Evolutionary conservation across 2,888 invertebrate genomes (phyloP).

Genomic region (Agrotis puta): DNA sequence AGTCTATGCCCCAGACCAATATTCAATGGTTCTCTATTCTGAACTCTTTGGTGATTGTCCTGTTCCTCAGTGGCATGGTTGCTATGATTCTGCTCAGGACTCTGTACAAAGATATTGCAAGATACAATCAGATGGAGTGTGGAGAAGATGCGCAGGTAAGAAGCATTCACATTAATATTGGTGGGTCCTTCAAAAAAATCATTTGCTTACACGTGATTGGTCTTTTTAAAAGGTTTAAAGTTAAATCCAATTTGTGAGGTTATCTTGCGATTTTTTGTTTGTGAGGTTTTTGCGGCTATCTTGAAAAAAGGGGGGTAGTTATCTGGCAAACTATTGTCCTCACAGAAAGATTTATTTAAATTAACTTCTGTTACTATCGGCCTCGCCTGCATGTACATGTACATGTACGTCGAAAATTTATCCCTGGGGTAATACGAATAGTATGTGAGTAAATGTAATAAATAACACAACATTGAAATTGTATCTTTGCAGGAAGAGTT

Average conservation of each 20-base stretch:
- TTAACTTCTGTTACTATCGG: too few relatives aligned
- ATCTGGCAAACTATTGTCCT: too few relatives aligned
- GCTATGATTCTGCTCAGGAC: conserved; percentile 99
- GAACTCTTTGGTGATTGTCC: conserved; percentile 98
- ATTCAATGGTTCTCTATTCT: conserved; percentile 99
- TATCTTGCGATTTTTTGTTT: too few relatives aligned
- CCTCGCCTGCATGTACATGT: too few relatives aligned
- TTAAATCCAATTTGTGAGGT: too few relatives aligned
- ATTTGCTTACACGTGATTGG: not conserved
- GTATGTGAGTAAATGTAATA: not conserved
- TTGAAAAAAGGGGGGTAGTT: too few relatives aligned
- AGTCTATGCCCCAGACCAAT: conserved; percentile 99
- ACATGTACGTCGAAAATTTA: too few relatives aligned
- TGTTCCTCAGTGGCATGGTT: conserved; percentile 99
- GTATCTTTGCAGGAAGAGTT: conserved; percentile 95
- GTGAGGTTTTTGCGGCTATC: too few relatives aligned
- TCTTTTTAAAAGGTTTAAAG: too few relatives aligned
- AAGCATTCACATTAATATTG: not conserved
- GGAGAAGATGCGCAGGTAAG: conserved; percentile 98
- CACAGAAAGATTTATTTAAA: too few relatives aligned
- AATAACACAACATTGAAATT: not conserved
- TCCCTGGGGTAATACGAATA: not conserved
- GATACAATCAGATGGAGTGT: conserved; percentile 98
- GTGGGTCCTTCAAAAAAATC: not conserved
- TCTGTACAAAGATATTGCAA: conserved; percentile 99